Evolutionary conservation across 2,888 invertebrate species (phyloP), one percentile per base, ranked within the genome.

Genomic region (Lycophotia porphyrea): DNA sequence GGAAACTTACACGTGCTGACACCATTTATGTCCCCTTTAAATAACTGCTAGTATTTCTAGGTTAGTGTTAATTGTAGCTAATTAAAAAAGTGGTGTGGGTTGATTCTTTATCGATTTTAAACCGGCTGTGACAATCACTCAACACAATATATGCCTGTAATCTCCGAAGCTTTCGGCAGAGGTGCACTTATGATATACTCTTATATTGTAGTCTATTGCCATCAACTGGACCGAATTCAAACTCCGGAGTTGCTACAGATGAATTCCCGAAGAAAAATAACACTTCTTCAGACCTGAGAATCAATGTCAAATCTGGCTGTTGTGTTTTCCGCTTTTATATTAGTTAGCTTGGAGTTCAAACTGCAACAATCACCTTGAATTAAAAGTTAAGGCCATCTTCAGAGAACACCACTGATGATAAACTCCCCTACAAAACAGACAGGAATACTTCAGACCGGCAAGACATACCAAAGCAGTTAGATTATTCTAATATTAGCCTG

Each of bases 401-500:
- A 58, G 18, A 67, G 18, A 71, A 44, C 34, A 36, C 4, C 24
- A 61, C 24, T 61, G 36, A 36, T 36, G 31, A 15, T 58, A 67
- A 69, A 64, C 31, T 49, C 18, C 36, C 9, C 65, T 36, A 5
- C 24, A 78, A 61, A 65, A 34, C 65, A 49, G n/a, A 71, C 42
- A 55, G 71, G 78, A 85, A 85, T 77, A 78, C 77, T 81, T 81
- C 78, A 83, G 69, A 70, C 24, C 42, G 31, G 5, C 60, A 68
- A 42, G 60, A 75, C 74, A 80, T 78, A 74, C 74, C 74, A 66
- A 65, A 61, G 64, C 67, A 67, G 73, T 78, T 66, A 78, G 74
- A 79, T 68, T 80, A 88, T 83, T 86, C 87, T 87, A 88, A 80
- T 86, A 84, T 87, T 88, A 88, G 86, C 79, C n/a, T 61, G 67